Evolutionary conservation across 2,797 vertebrate species (phyloP).

Genomic region (Lithobates pipiens): DNA sequence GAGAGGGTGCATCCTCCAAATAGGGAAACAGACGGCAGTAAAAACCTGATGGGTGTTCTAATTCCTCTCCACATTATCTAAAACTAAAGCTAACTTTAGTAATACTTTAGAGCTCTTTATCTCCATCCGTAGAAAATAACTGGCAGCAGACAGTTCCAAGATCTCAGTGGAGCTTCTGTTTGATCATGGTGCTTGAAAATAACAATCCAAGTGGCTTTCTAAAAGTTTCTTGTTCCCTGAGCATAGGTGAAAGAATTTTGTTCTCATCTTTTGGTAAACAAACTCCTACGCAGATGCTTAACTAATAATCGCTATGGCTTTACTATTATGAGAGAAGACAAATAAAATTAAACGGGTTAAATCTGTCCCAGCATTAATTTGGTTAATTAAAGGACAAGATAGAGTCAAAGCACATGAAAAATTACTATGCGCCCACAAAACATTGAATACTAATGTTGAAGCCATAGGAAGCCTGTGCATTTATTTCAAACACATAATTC

Average conservation of each 20-base stretch:
- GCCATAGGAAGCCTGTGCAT: constrained; percentile 53
- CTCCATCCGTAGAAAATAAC: too few relatives aligned
- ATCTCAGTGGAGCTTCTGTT: too few relatives aligned
- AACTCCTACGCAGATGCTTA: neutral
- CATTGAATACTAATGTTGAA: constrained; percentile 52
- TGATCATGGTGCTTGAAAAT: too few relatives aligned
- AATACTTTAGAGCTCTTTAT: too few relatives aligned
- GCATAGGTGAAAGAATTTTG: neutral
- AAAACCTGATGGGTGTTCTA: too few relatives aligned
- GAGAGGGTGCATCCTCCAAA: too few relatives aligned
- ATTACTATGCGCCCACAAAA: constrained; percentile 44
- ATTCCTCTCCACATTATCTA: too few relatives aligned
- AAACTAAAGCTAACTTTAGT: too few relatives aligned
- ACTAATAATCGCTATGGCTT: constrained; percentile 2
- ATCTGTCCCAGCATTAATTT: constrained; percentile 27
- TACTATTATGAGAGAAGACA: constrained; percentile 30
- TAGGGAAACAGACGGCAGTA: too few relatives aligned
- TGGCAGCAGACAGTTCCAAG: too few relatives aligned
- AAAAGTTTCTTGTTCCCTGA: too few relatives aligned
- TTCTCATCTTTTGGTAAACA: constrained; percentile 2
- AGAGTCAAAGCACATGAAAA: constrained; percentile 48
- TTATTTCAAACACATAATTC: constrained; percentile 62
- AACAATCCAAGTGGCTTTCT: too few relatives aligned
- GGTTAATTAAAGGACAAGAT: constrained; percentile 47
- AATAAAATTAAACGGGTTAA: constrained; percentile 33